Percentiles rank a stretch among this genome's conserved stretches.
These are phyloP conservation scores for Scaptodrosophila latifasciaeformis DNA, from an alignment of 2,888 invertebrate genomes.

Conservation along the genomic window DNA sequence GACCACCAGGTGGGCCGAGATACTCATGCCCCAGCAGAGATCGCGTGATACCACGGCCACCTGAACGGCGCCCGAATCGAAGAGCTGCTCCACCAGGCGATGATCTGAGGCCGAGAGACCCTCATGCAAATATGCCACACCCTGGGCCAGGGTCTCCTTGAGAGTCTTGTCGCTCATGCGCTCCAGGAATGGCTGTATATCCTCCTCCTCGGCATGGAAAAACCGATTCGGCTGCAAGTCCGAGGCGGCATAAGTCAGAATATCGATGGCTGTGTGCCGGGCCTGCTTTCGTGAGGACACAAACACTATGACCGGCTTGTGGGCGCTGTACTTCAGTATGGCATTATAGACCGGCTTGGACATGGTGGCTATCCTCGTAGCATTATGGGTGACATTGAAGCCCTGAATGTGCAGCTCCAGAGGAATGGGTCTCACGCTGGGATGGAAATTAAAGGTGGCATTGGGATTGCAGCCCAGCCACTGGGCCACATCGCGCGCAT, in stretches of 20 bases:
- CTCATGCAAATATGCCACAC: constrained; percentile 98
- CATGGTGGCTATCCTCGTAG: constrained; percentile 97
- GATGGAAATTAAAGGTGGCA: constrained; percentile 98
- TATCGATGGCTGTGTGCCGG: constrained; percentile 94
- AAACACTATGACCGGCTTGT: constrained; percentile 91
- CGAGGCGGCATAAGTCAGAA: constrained; percentile 94
- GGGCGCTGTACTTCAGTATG: constrained; percentile 87
- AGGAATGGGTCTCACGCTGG: constrained; percentile 95
- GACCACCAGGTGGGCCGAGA: constrained; percentile 94
- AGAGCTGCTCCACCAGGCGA: constrained; percentile 92
- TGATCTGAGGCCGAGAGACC: constrained; percentile 91
- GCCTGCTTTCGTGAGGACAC: constrained; percentile 94
- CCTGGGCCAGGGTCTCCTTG: constrained; percentile 93
- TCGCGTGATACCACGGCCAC: constrained; percentile 94
- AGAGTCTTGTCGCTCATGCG: constrained; percentile 91
- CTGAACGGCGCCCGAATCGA: constrained; percentile 94
- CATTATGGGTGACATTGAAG: constrained; percentile 98
- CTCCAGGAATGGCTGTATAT: constrained; percentile 91
- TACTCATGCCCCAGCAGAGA: constrained; percentile 93
- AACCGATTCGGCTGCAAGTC: constrained; percentile 91
- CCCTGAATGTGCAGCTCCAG: constrained; percentile 97
- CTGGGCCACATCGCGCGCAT: constrained; percentile 95
- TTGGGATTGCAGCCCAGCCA: constrained; percentile 97
- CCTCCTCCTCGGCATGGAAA: constrained; percentile 89
- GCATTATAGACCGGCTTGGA: constrained; percentile 97